Base-by-base conservation (phyloP, 2,888 invertebrate species). In the Lottia gigantea region DNA sequence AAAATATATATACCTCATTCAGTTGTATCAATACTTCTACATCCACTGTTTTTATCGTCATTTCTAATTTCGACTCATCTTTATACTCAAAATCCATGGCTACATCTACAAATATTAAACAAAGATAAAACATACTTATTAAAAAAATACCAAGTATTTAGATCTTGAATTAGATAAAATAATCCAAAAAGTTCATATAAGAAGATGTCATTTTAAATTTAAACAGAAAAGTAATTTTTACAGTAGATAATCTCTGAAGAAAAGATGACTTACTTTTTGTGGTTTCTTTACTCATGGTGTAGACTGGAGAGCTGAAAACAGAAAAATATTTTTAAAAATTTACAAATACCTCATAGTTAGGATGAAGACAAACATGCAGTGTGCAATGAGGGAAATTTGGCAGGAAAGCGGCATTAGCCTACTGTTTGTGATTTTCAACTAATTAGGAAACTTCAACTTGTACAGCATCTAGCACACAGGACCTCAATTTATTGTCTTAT, bases 21-120 rank as follows among this genome's bases (percentile, higher is more conserved):
- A 84, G 76, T 61, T 81, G 75, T 40, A 83, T 76, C 26, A 76
- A 68, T 19, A 84, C 62, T 46, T 80, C 76, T 12, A 79, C 82
- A 64, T 73, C 71, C 12, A 78, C 74, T 73, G 81, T 81, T 46
- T 69, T 69, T 47, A 77, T 76, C 6, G 70, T 68, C 49, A 80
- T 73, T 6, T 46, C 23, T 31, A 63, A 63, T 46, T 73, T 70
- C 1, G 68, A 45, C 2, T 72, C 72, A 40, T 73, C 70, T 31
- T 75, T 67, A 66, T 78, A 80, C 4, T 78, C 80, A 74, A 80
- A 76, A 64, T 80, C 76, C 16, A 71, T 61, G 64, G 70, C 75
- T 72, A 71, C 4, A 70, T 71, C 8, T 49, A 16, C 63, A 67
- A 70, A 64, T 23, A 23, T 45, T 46, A 45, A 31, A 4, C 31